These are phyloP conservation scores for Dipodomys stephensi DNA, from an alignment of 2,113 vertebrate species.

Conservation along the genomic window DNA sequence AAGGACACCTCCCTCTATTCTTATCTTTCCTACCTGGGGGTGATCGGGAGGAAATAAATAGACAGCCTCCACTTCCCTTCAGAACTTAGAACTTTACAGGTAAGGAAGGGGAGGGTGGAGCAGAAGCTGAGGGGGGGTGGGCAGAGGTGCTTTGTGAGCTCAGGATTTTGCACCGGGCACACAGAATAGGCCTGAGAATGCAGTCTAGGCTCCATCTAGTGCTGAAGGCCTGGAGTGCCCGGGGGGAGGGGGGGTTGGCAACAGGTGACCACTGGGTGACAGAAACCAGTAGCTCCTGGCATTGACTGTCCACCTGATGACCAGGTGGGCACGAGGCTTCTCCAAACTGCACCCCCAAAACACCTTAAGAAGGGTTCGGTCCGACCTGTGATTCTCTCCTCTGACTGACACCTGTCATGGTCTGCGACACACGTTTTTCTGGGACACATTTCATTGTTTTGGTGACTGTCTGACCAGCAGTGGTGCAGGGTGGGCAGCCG, in stretches of 20 bases:
- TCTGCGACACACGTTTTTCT: not conserved
- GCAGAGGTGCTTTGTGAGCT: not conserved
- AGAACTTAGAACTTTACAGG: not conserved
- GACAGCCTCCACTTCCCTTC: not conserved
- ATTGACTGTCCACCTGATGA: not conserved
- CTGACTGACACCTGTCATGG: conserved; percentile 5
- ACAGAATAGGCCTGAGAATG: not conserved
- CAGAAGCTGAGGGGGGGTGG: not conserved
- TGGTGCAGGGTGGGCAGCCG: conserved; percentile 27
- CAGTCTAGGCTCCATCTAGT: not conserved
- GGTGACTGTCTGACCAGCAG: conserved; percentile 38
- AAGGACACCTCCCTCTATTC: not conserved
- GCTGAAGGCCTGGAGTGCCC: not conserved
- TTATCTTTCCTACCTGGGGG: not conserved
- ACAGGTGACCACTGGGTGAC: not conserved
- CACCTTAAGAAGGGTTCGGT: not conserved
- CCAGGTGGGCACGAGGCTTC: not conserved
- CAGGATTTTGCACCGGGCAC: not conserved
- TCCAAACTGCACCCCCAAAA: not conserved
- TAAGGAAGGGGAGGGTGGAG: not conserved
- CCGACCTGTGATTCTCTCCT: conserved; percentile 12
- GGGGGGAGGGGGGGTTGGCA: not conserved
- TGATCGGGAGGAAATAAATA: not conserved
- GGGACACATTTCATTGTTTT: conserved; percentile 64
- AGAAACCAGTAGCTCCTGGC: not conserved